These are phyloP conservation scores for Augochlorella aurata DNA, from an alignment of 2,888 invertebrate species.

Conservation along the genomic window DNA sequence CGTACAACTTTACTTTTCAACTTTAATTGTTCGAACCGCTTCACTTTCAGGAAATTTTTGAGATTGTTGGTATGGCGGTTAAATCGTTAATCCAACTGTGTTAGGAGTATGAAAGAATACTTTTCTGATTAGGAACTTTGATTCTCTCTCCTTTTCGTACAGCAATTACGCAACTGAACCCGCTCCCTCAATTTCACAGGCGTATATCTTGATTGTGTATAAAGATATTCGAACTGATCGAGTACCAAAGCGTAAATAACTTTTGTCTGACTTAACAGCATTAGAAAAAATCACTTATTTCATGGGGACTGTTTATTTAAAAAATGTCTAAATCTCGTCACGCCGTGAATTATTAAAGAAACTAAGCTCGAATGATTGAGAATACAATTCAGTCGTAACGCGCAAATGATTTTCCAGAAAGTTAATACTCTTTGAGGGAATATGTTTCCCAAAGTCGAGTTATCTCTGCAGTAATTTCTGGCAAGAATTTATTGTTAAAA, in stretches of 20 bases:
- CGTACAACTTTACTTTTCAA: too few species aligned
- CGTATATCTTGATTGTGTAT: too few species aligned
- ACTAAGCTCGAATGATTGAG: neutral
- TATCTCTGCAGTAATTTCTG: conserved; percentile 1
- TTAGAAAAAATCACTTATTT: neutral
- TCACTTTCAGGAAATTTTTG: too few species aligned
- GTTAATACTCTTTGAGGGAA: neutral
- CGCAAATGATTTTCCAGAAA: neutral
- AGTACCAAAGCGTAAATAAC: neutral
- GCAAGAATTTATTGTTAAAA: neutral
- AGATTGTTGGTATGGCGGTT: too few species aligned
- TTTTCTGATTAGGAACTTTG: too few species aligned
- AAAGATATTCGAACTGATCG: too few species aligned
- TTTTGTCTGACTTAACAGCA: neutral
- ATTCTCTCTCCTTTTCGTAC: too few species aligned
- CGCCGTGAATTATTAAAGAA: neutral
- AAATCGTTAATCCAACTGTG: too few species aligned
- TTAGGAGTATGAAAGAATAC: too few species aligned
- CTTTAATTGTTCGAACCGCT: too few species aligned
- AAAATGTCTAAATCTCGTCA: neutral
- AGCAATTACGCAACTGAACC: too few species aligned
- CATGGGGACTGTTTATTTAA: neutral
- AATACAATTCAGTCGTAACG: neutral
- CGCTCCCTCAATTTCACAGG: too few species aligned
- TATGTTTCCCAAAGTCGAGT: neutral